Evolutionary conservation across 2,797 vertebrate species (phyloP), one percentile per base, ranked within the genome.

Genomic region (Crypturellus tataupa): DNA sequence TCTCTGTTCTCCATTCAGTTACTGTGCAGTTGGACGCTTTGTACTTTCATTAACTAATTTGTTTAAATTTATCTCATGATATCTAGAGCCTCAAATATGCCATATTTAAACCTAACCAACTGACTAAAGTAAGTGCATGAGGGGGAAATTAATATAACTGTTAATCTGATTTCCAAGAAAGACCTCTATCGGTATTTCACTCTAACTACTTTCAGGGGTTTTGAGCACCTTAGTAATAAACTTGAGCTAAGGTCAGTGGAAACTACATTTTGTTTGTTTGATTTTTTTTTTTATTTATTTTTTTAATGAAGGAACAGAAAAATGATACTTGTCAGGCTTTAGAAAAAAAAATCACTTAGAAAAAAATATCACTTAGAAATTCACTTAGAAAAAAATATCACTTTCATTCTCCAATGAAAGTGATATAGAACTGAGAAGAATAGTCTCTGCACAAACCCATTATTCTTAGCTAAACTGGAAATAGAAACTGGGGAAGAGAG

Each of bases 291-390:
- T 47, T 47, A 2, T 65, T 39, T n/a, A n/a, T 89, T 21, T 80
- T 53, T 29, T 93, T 87, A 87, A 65, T 91, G 67, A 92, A 89
- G 80, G 58, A 96, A 72, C 42, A 73, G 47, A 53, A 55, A 93
- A 76, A 85, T 49, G 89, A 25, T 77, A 93, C 80, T 82, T 80
- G 71, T 17, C 62, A 94, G 47, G 12, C 35, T 81, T 20, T 49
- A 72, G 89, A 60, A 24, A 93, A 20, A 39, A 93, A 96, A 89
- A 67, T 16, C 90, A n/a, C n/a, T n/a, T n/a, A n/a, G n/a, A n/a
- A n/a, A n/a, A n/a, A n/a, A n/a, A n/a, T n/a, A n/a, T n/a, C n/a
- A n/a, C n/a, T n/a, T n/a, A n/a, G n/a, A n/a, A n/a, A n/a, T n/a
- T n/a, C n/a, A n/a, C n/a, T 20, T 49, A 72, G 89, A 60, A 24